Percentiles rank a stretch among this genome's conserved stretches.
phyloP scores from a whole-genome alignment of 2,113 vertebrate species.

The Synchiropus splendidus region DNA sequence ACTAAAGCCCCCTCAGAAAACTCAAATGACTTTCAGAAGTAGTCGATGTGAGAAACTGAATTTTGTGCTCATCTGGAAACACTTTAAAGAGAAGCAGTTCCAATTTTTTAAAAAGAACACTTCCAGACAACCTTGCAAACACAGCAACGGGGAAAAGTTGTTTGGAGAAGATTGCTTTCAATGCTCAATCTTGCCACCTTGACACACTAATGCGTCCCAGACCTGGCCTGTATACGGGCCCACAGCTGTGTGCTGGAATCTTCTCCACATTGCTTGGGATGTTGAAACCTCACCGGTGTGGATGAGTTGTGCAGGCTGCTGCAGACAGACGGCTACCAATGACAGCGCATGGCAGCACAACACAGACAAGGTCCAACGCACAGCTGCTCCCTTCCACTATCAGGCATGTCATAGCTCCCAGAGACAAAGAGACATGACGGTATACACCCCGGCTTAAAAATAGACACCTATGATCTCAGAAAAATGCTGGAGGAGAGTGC shows the following conservation, averaged over 20 bases:
- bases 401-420: conserved; percentile 47
- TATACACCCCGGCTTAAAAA: conserved; percentile 14
- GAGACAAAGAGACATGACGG: conserved; percentile 41
- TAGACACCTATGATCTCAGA: conserved; percentile 19
- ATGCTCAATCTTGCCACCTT: too few species aligned
- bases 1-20: too few species aligned
- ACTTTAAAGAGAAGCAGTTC: too few species aligned
- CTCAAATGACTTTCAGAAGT: too few species aligned
- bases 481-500: background rate
- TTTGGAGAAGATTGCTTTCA: too few species aligned
- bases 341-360: conserved; percentile 55
- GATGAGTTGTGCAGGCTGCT: conserved; percentile 40
- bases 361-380: conserved; percentile 54
- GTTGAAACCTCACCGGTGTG: conserved; percentile 24
- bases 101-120: too few species aligned
- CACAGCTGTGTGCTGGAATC: too few species aligned
- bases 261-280: too few species aligned
- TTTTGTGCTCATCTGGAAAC: too few species aligned
- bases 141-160: background rate
- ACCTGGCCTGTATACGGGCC: too few species aligned
- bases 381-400: conserved; percentile 54
- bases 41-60: too few species aligned
- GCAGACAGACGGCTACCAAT: conserved; percentile 58
- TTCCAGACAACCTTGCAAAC: conserved; percentile 25
- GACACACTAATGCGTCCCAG: too few species aligned